phyloP scores from a whole-genome alignment of 2,113 vertebrate genomes.

The Mixornis gularis region DNA sequence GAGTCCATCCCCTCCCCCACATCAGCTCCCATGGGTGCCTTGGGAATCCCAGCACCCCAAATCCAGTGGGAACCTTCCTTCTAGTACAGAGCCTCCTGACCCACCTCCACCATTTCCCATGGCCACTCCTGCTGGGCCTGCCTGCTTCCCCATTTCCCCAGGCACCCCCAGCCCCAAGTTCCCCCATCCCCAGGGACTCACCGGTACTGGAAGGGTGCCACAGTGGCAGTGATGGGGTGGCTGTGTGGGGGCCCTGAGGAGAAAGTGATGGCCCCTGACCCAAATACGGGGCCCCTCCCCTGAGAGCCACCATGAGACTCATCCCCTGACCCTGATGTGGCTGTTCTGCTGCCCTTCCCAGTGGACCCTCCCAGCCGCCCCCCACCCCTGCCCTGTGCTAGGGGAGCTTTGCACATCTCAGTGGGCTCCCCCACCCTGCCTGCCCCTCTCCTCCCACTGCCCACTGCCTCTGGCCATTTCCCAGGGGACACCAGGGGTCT shows the following conservation, averaged over 20 bases:
- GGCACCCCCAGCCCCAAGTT: background rate
- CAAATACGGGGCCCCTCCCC: background rate
- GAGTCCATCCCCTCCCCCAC: background rate
- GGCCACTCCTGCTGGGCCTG: background rate
- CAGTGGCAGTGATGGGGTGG: constrained; percentile 66
- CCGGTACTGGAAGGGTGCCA: constrained; percentile 76
- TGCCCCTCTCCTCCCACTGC: background rate
- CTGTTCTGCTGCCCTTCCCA: background rate
- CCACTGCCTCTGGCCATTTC: background rate
- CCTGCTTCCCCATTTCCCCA: too few species aligned
- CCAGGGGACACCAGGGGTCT: background rate
- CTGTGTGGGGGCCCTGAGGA: constrained; percentile 27
- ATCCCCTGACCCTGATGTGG: background rate
- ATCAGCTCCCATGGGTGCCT: background rate
- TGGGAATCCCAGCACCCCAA: background rate
- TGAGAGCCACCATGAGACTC: background rate
- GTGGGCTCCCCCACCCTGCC: background rate
- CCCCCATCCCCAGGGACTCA: constrained; percentile 2
- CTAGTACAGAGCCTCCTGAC: background rate
- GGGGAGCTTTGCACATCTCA: constrained; percentile 24
- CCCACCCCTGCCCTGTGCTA: background rate
- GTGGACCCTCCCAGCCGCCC: background rate
- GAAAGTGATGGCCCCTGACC: constrained; percentile 56
- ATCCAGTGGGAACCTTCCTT: background rate
- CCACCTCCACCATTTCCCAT: background rate